A percentile compares a stretch with the other conserved stretches of the same genome.
phyloP scores from a whole-genome alignment of 53 echinoderm and acorn worm species.

The Stichopus horrens region DNA sequence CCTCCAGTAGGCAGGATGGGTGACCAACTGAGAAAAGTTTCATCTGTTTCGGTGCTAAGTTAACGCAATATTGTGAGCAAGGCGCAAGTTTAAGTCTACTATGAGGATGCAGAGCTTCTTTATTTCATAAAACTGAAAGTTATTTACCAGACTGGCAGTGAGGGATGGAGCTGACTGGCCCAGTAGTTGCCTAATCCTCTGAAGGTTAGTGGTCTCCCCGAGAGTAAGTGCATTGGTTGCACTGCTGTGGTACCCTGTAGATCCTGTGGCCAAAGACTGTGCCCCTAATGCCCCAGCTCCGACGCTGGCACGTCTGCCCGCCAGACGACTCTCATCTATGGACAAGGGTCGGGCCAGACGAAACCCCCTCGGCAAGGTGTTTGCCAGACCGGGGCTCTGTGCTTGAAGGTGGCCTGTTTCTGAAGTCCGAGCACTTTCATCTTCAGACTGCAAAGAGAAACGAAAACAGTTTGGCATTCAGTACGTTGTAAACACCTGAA shows the following conservation, averaged over 20 bases:
- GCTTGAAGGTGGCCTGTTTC: conserved; percentile 65
- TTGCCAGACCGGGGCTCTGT: conserved; percentile 80
- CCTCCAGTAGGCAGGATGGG: too few relatives aligned
- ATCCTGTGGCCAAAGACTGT: conserved; percentile 56
- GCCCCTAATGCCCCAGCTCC: conserved; percentile 74
- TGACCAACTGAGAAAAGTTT: too few relatives aligned
- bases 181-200: conserved; percentile 81
- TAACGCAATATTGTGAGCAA: too few relatives aligned
- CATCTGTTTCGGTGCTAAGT: too few relatives aligned
- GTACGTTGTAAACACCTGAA: not conserved
- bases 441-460: conserved; percentile 73
- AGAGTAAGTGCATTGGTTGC: conserved; percentile 92
- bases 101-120: too few relatives aligned
- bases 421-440: conserved; percentile 57
- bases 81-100: too few relatives aligned
- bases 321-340: conserved; percentile 90
- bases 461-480: conserved; percentile 27
- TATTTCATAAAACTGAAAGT: too few relatives aligned
- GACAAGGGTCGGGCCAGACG: conserved; percentile 90
- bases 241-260: conserved; percentile 82
- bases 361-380: conserved; percentile 85
- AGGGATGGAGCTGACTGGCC: conserved; percentile 97
- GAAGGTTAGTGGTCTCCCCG: conserved; percentile 87
- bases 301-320: conserved; percentile 82
- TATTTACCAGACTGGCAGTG: conserved; percentile 85